Evolutionary conservation across 2,797 vertebrate genomes (phyloP).

Genomic region (Acanthis flammea): DNA sequence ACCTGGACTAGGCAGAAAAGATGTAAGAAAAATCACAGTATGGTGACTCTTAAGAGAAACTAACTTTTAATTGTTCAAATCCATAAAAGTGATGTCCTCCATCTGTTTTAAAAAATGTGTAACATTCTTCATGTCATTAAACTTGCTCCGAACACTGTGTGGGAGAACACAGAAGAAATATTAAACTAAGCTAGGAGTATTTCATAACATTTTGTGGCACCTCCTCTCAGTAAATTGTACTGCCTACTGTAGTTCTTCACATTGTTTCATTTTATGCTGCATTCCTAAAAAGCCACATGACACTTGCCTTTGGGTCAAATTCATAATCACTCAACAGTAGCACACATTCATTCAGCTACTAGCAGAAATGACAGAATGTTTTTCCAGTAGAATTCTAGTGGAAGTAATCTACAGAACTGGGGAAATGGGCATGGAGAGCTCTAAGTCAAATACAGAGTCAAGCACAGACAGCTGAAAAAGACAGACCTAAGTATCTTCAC

Average conservation of each 20-base stretch:
- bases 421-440: not conserved
- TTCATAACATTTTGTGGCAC: constrained; percentile 3
- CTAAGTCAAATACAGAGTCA: not conserved
- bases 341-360: not conserved
- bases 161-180: constrained; percentile 24
- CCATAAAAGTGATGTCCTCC: not conserved
- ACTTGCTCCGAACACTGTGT: constrained; percentile 21
- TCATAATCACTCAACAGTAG: not conserved
- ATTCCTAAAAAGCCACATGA: not conserved
- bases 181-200: constrained; percentile 19
- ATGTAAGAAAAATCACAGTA: not conserved
- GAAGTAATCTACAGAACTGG: not conserved
- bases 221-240: not conserved
- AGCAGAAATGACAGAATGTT: not conserved
- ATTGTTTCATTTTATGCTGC: not conserved
- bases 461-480: not conserved
- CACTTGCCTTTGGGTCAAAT: not conserved
- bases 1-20: not conserved
- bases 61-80: constrained; percentile 27
- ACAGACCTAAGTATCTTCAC: not conserved
- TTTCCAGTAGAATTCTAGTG: not conserved
- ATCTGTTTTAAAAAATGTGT: constrained; percentile 26
- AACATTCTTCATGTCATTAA: constrained; percentile 31
- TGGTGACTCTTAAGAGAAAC: not conserved
- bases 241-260: not conserved